Conservation (phyloP, 1,140 invertebrate species). For the Bilobella aurantiaca region DNA sequence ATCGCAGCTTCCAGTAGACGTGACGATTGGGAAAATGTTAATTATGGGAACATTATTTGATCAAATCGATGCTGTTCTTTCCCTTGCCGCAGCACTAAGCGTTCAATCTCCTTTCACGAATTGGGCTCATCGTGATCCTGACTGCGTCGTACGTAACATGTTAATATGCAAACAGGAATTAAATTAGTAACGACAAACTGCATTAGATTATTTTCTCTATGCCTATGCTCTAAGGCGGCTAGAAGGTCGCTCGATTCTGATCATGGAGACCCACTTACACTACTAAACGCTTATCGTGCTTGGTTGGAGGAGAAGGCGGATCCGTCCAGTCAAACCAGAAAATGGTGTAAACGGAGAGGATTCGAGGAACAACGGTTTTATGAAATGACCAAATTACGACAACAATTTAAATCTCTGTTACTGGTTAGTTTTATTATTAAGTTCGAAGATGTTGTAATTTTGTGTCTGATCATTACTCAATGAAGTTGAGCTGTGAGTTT, state of each 20-base stretch:
- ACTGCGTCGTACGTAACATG: slow-evolving; percentile 48
- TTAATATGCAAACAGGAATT: too few relatives aligned
- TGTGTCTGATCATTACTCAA: too few relatives aligned
- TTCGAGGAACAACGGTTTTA: slow-evolving; percentile 94
- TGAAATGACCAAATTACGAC: slow-evolving; percentile 83
- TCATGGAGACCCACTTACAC: slow-evolving; percentile 89
- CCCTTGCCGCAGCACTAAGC: slow-evolving; percentile 80
- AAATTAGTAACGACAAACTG: too few relatives aligned
- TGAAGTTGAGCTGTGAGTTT: too few relatives aligned
- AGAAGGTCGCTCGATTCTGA: slow-evolving; percentile 75
- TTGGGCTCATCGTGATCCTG: slow-evolving; percentile 69
- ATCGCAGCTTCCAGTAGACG: slow-evolving; percentile 82
- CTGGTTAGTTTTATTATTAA: too few relatives aligned
- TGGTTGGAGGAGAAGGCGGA: slow-evolving; percentile 69
- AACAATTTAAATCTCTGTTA: slow-evolving; percentile 77
- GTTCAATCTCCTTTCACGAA: slow-evolving; percentile 89
- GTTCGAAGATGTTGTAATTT: too few relatives aligned
- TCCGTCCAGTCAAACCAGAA: slow-evolving; percentile 45
- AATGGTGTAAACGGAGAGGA: slow-evolving; percentile 78
- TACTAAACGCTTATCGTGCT: slow-evolving; percentile 77
- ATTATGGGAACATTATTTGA: slow-evolving; percentile 83
- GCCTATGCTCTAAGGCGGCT: slow-evolving; percentile 53
- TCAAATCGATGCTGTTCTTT: slow-evolving; percentile 82
- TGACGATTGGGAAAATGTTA: slow-evolving; percentile 90
- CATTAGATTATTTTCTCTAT: too few relatives aligned